A percentile compares a stretch with the other conserved stretches of the same genome.
Conservation (phyloP, 1,140 invertebrate species). For the Paracyclopina nana region DNA sequence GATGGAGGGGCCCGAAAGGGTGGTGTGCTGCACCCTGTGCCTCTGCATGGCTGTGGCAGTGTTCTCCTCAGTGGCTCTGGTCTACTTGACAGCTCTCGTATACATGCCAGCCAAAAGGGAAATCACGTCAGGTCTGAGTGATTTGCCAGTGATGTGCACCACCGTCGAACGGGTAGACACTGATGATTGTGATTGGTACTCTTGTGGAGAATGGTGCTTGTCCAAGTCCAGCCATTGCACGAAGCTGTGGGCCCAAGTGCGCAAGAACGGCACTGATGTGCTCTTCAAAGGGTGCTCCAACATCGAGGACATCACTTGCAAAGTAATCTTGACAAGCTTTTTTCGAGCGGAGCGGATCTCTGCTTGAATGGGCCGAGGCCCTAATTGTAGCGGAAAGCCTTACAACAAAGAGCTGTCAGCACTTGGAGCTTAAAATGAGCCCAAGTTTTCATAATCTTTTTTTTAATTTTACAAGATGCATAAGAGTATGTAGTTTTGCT, state of each 20-base stretch:
- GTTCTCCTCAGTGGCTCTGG: conserved; percentile 7
- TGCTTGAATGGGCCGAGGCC: no score
- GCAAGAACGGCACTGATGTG: conserved; percentile 55
- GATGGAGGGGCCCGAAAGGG: conserved; percentile 6
- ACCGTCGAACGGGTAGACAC: conserved; percentile 8
- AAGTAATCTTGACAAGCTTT: no score
- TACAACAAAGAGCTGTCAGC: no score
- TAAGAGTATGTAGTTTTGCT: no score
- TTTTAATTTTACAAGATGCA: no score
- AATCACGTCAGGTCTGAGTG: conserved; percentile 4
- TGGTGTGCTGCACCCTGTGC: conserved; percentile 10
- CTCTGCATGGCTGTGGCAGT: conserved; percentile 14
- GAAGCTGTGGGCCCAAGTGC: conserved; percentile 26
- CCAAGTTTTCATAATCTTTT: no score
- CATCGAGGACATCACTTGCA: conserved; percentile 18
- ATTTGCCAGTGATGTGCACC: conserved; percentile 2
- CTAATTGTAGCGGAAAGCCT: no score
- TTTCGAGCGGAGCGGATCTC: no score
- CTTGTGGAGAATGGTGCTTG: conserved; percentile 1
- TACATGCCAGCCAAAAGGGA: conserved; percentile 13
- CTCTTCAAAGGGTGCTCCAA: conserved; percentile 62
- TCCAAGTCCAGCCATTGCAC: background rate
- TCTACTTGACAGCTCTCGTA: conserved; percentile 14
- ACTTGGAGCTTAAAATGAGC: no score
- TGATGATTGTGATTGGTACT: conserved; percentile 5